Evolutionary conservation across 2,888 invertebrate genomes (phyloP).

Genomic region (Anaspis maculata): DNA sequence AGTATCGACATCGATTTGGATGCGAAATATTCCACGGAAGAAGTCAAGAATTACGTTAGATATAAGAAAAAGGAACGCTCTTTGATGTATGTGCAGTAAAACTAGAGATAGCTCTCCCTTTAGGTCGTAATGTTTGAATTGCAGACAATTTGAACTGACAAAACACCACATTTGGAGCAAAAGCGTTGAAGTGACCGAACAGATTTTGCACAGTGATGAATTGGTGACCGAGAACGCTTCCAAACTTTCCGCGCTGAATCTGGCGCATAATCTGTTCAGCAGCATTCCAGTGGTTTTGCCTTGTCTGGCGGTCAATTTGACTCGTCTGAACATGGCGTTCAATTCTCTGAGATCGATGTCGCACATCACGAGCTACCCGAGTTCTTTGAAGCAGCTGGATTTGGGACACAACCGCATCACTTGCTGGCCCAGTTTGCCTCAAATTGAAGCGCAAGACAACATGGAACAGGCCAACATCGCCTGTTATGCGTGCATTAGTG

Average conservation of each 20-base stretch:
- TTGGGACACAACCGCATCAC: conserved; percentile 86
- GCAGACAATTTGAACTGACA: conserved; percentile 54
- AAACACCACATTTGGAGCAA: conserved; percentile 73
- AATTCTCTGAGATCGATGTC: conserved; percentile 78
- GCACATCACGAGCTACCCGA: conserved; percentile 83
- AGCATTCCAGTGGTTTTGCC: conserved; percentile 82
- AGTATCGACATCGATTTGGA: conserved; percentile 35
- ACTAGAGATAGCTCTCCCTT: neutral
- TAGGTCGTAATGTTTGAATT: conserved; percentile 10
- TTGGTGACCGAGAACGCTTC: conserved; percentile 52
- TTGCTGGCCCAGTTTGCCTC: conserved; percentile 82
- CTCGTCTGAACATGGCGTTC: conserved; percentile 83
- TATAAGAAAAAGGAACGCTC: conserved; percentile 39
- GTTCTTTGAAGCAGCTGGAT: conserved; percentile 82
- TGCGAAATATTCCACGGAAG: conserved; percentile 28
- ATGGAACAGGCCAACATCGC: conserved; percentile 60
- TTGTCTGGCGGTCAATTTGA: conserved; percentile 81
- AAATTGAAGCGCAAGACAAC: conserved; percentile 52
- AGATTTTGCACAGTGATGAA: conserved; percentile 51
- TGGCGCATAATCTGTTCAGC: conserved; percentile 86
- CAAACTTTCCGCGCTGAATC: conserved; percentile 66
- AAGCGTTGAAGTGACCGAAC: conserved; percentile 58
- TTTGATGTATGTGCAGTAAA: conserved; percentile 30
- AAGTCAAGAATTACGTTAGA: conserved; percentile 29
- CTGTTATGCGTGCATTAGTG: conserved; percentile 48